Evolutionary conservation across 2,888 invertebrate species (phyloP), one percentile per base, ranked within the genome.

Genomic region (Platerodrilus igneus): DNA sequence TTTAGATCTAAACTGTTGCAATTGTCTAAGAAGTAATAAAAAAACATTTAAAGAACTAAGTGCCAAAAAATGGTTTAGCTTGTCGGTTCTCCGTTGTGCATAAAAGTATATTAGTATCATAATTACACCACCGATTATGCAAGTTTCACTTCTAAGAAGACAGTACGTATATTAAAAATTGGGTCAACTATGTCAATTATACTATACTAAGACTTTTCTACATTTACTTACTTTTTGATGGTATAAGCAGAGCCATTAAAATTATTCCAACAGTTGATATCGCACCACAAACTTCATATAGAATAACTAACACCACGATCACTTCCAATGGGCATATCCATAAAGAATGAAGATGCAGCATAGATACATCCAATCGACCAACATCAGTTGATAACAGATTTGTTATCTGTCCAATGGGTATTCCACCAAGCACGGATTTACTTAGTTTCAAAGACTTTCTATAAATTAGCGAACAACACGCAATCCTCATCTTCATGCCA

Each of bases 401-500:
- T 31, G 67, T 62, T 54, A 67, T 60, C 51, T 67, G 64, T 64
- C 70, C 94, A 55, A 79, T 87, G 66, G 72, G 86, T 0, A 93
- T 92, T 63, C 90, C 83, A 4, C 85, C 86, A 30, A 92, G 70
- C n/a, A n/a, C n/a, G 3, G 27, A 21, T 64, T 86, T 86, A 40
- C 86, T 88, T 26, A 92, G 69, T 48, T 75, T 72, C 11, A 66
- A 46, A 8, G 63, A 53, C 52, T 92, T 92, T 62, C 88, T 77
- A 62, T 89, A 91, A 40, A 93, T 79, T 15, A 93, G 70, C 0
- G 87, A 82, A 57, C 88, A 87, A 57, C 84, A 81, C 0, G 87
- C 86, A 1, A 91, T 78, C 7, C 91, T 71, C 60, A 89, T 75
- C 66, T 85, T 80, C 87, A 90, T 86, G 27, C 91, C 90, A 66